Evolutionary conservation across 2,113 vertebrate species (phyloP), one percentile per base, ranked within the genome.

Genomic region (Vireo altiloquus): DNA sequence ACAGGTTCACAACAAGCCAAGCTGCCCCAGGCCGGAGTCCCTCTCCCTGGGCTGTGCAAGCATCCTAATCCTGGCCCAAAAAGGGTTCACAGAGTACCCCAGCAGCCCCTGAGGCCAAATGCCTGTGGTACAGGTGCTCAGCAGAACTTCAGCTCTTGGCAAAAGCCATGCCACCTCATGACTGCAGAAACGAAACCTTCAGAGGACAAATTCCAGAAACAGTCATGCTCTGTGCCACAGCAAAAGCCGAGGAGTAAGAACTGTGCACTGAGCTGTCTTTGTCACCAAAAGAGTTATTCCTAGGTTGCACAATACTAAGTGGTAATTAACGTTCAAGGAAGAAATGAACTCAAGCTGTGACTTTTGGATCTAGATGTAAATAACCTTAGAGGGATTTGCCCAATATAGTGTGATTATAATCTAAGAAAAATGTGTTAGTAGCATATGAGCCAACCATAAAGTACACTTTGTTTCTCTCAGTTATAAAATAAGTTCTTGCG

Each of bases 321-420:
- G 31, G 56, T 33, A 93, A 88, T 85, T 80, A 94, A 25, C 20
- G 56, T 74, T 81, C 52, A 68, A 56, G 47, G 18, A 82, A 82
- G n/a, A 96, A 93, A 92, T 81, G 10, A 94, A 25, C 46, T 95
- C 87, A 94, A 74, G 75, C 85, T 86, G 66, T 69, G 76, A 82
- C 44, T 89, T 95, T 64, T 82, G 78, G 44, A 65, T 76, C 65
- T 65, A 76, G 22, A 40, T 0, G 1, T 24, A 57, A 84, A 69
- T 76, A 57, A 77, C n/a, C 7, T 52, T 76, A 80, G 68, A 63
- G 33, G 11, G 7, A 2, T 93, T 92, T 76, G 82, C 68, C 71
- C 66, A 80, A 59, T 59, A 33, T 1, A n/a, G 33, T 60, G 54
- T 39, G 27, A 87, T 68, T 90, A 78, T 90, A 80, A 84, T 93